Evolutionary conservation across 2,888 invertebrate genomes (phyloP).

Genomic region (Plutella xylostella): DNA sequence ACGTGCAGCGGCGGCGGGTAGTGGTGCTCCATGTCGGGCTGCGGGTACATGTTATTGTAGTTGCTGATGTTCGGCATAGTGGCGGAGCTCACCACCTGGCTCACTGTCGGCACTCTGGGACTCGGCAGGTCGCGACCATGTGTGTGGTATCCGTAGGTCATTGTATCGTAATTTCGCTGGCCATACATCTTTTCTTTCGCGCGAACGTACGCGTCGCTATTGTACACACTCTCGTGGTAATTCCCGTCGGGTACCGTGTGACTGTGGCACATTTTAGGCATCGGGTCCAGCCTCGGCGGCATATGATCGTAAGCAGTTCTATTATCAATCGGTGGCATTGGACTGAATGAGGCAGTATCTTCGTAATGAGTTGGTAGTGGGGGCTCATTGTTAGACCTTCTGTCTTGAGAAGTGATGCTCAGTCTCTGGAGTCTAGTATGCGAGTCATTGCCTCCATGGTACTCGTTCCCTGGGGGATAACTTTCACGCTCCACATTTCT

Average conservation of each 20-base stretch:
- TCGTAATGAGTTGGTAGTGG: constrained; percentile 43
- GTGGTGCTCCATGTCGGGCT: constrained; percentile 34
- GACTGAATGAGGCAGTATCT: constrained; percentile 38
- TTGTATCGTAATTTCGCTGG: constrained; percentile 49
- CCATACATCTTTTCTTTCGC: constrained; percentile 56
- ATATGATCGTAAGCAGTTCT: constrained; percentile 41
- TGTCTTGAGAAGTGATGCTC: constrained; percentile 51
- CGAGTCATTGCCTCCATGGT: constrained; percentile 40
- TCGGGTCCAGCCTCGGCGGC: constrained; percentile 47
- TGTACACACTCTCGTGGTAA: constrained; percentile 52
- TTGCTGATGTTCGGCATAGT: constrained; percentile 63
- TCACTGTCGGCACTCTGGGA: constrained; percentile 54
- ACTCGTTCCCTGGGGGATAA: constrained; percentile 39
- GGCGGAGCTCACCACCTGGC: constrained; percentile 53
- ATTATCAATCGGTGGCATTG: constrained; percentile 39
- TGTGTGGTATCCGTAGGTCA: constrained; percentile 50
- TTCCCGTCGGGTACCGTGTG: constrained; percentile 42
- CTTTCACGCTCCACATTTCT: constrained; percentile 39
- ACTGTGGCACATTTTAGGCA: constrained; percentile 22
- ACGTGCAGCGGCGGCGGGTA: constrained; percentile 40
- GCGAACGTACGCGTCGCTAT: constrained; percentile 43
- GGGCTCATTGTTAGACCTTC: constrained; percentile 44
- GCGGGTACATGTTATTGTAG: constrained; percentile 44
- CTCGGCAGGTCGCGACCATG: constrained; percentile 45
- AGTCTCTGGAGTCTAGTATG: constrained; percentile 49